A percentile compares a stretch with the other conserved stretches of the same genome.
These are phyloP conservation scores for Mactromeris polynyma DNA, from an alignment of 2,888 invertebrate species.

Conservation along the genomic window DNA sequence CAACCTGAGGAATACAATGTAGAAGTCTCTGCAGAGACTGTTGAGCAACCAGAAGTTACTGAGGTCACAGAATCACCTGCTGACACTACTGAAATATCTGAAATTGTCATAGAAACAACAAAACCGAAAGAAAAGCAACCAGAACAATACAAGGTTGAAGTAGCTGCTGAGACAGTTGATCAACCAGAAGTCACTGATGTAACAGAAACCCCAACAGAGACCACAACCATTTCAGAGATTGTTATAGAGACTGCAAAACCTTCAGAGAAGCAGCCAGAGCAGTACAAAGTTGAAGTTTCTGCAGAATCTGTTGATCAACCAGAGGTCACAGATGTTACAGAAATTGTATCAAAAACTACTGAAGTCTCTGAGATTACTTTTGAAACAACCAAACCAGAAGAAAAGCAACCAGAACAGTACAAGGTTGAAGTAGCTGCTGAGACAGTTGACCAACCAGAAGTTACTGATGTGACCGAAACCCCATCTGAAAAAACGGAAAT, in stretches of 20 bases:
- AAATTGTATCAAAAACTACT: slow-evolving; percentile 35
- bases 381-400: slow-evolving; percentile 35
- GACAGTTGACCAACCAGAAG: slow-evolving; percentile 39
- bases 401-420: slow-evolving; percentile 37
- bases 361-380: not conserved
- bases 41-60: slow-evolving; percentile 43
- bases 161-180: slow-evolving; percentile 33
- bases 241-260: slow-evolving; percentile 38
- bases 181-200: slow-evolving; percentile 52
- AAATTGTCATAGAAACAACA: slow-evolving; percentile 43
- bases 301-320: slow-evolving; percentile 34
- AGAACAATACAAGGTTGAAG: slow-evolving; percentile 48
- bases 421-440: slow-evolving; percentile 52
- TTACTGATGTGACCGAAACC: slow-evolving; percentile 47
- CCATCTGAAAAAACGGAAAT: slow-evolving; percentile 49
- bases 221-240: slow-evolving; percentile 52
- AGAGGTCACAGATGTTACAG: slow-evolving; percentile 43
- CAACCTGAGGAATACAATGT: slow-evolving; percentile 59
- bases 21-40: slow-evolving; percentile 50
- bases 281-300: slow-evolving; percentile 41
- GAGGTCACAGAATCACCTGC: slow-evolving; percentile 57
- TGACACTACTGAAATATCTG: slow-evolving; percentile 47
- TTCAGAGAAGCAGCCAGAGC: slow-evolving; percentile 43
- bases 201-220: slow-evolving; percentile 57
- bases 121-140: slow-evolving; percentile 53